phyloP scores from a whole-genome alignment of 1,140 invertebrate species.

The Caerostris extrusa region DNA sequence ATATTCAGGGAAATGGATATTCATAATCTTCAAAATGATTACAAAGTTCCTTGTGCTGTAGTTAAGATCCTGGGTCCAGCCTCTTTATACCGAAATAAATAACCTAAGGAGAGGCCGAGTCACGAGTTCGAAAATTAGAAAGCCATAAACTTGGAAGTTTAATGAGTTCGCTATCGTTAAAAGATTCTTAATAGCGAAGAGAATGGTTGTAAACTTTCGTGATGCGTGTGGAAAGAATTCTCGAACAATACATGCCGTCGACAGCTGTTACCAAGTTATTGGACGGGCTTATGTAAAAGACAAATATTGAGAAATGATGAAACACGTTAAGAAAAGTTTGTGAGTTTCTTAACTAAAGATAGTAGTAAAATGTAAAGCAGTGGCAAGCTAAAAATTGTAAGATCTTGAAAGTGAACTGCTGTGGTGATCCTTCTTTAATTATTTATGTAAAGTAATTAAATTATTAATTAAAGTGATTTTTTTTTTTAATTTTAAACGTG shows the following conservation, averaged over 20 bases:
- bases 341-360: background rate
- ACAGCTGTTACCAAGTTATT: conserved; percentile 22
- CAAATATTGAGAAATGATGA: background rate
- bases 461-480: too few relatives aligned
- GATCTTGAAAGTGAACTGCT: too few relatives aligned
- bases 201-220: conserved; percentile 39
- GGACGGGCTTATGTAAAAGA: background rate
- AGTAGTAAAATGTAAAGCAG: too few relatives aligned
- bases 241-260: conserved; percentile 1
- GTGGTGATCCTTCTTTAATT: too few relatives aligned
- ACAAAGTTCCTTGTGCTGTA: background rate
- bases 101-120: background rate
- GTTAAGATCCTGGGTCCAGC: background rate
- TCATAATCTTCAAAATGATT: background rate
- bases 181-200: conserved; percentile 39
- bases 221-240: conserved; percentile 30
- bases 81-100: conserved; percentile 22
- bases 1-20: background rate
- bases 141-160: conserved; percentile 27
- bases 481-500: too few relatives aligned
- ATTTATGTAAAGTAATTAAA: too few relatives aligned
- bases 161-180: conserved; percentile 35
- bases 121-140: conserved; percentile 39
- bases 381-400: too few relatives aligned
- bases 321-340: background rate